Percentiles rank a stretch among this genome's conserved stretches.
phyloP scores from a whole-genome alignment of 2,113 vertebrate genomes.

The Malurus alboscapulatus region DNA sequence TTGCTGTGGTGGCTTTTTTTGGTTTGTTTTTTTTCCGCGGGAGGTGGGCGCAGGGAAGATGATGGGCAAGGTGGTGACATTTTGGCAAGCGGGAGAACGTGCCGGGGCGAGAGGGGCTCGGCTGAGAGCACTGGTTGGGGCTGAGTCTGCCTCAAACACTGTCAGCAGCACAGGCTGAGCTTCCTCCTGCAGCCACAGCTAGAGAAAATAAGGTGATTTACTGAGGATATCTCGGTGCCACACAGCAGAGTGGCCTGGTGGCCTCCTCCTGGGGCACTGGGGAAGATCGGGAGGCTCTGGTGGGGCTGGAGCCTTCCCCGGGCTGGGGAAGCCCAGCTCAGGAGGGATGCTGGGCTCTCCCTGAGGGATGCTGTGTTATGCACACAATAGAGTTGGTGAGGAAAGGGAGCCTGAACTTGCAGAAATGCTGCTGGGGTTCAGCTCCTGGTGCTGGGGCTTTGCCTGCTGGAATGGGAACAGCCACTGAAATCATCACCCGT shows the following conservation, averaged over 20 bases:
- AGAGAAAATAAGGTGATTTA: background rate
- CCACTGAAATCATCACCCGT: background rate
- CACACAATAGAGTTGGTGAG: background rate
- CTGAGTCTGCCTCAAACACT: background rate
- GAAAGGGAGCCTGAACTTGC: background rate
- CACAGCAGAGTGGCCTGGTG: background rate
- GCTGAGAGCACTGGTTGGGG: background rate
- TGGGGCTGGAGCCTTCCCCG: background rate
- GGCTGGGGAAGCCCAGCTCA: background rate
- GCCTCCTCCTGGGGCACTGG: background rate
- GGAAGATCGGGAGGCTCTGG: background rate
- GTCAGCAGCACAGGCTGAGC: conserved; percentile 1
- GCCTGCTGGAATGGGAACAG: background rate
- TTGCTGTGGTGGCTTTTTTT: background rate
- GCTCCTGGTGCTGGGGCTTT: background rate
- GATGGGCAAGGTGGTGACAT: background rate
- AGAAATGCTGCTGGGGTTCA: background rate
- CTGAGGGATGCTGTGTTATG: background rate
- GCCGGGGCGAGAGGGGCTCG: background rate
- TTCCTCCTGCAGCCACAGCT: background rate
- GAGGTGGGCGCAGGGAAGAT: background rate
- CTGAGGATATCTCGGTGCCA: background rate
- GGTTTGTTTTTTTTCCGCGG: background rate
- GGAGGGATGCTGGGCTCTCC: background rate
- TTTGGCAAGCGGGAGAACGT: background rate